These are phyloP conservation scores for Crioceris asparagi DNA, from an alignment of 2,888 invertebrate species.

Conservation along the genomic window DNA sequence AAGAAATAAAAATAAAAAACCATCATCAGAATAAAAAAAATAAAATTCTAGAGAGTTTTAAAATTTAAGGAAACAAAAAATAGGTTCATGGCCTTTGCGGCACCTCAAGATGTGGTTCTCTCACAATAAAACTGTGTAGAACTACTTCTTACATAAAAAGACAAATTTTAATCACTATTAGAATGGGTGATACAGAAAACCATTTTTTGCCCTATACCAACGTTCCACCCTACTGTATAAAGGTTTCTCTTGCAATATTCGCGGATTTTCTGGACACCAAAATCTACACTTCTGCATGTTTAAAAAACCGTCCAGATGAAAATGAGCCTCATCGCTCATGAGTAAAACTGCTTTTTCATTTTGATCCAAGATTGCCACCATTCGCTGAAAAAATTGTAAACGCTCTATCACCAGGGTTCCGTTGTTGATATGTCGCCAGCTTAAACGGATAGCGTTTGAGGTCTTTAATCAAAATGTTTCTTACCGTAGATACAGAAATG, in stretches of 20 bases:
- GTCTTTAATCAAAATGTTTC: no score
- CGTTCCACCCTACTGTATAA: not conserved
- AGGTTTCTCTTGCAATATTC: not conserved
- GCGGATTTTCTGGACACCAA: not conserved
- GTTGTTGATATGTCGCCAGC: no score
- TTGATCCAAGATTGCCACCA: no score
- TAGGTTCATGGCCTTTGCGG: not conserved
- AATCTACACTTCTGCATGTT: not conserved
- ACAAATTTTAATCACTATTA: not conserved
- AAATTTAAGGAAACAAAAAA: not conserved
- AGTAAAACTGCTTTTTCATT: no score
- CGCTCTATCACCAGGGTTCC: not conserved
- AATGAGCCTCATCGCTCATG: no score
- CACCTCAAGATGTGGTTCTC: not conserved
- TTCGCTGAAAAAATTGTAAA: not conserved
- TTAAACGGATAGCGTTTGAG: no score
- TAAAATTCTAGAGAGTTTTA: not conserved
- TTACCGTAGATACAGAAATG: not conserved
- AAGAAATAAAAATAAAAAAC: not conserved
- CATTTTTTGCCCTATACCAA: conserved; percentile 1
- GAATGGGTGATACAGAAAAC: not conserved
- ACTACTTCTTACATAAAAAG: not conserved
- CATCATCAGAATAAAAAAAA: not conserved
- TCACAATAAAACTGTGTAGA: not conserved
- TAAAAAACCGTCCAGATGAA: no score